Evolutionary conservation across 2,888 invertebrate genomes (phyloP).

Genomic region (Sesia apiformis): DNA sequence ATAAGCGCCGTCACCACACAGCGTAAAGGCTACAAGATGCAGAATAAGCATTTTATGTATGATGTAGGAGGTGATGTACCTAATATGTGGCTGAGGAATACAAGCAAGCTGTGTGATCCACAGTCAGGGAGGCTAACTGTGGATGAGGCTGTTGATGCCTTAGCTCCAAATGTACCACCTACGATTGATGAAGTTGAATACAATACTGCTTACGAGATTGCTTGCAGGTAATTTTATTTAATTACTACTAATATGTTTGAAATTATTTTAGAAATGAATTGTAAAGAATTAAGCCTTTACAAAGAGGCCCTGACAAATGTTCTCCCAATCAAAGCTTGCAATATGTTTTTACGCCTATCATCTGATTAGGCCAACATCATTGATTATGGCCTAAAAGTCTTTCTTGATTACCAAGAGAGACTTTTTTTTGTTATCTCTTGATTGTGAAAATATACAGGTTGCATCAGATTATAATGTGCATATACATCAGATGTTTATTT

Average conservation of each 20-base stretch:
- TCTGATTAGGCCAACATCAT: too few relatives aligned
- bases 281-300: too few relatives aligned
- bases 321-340: too few relatives aligned
- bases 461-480: too few relatives aligned
- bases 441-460: too few relatives aligned
- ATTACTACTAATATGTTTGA: not conserved
- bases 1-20: conserved; percentile 85
- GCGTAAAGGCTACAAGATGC: conserved; percentile 85
- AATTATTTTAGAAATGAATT: too few relatives aligned
- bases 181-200: conserved; percentile 85
- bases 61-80: conserved; percentile 85
- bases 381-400: too few relatives aligned
- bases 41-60: conserved; percentile 83
- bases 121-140: conserved; percentile 75
- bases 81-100: conserved; percentile 87
- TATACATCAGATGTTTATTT: too few relatives aligned
- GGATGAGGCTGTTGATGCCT: conserved; percentile 75
- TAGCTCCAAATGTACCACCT: conserved; percentile 79
- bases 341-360: too few relatives aligned
- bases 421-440: too few relatives aligned
- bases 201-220: conserved; percentile 82
- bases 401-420: too few relatives aligned
- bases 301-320: too few relatives aligned
- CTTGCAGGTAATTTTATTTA: conserved; percentile 67
- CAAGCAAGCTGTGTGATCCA: conserved; percentile 77